These are phyloP conservation scores for Drymodes brunneopygia DNA, from an alignment of 2,113 vertebrate genomes.

Conservation along the genomic window DNA sequence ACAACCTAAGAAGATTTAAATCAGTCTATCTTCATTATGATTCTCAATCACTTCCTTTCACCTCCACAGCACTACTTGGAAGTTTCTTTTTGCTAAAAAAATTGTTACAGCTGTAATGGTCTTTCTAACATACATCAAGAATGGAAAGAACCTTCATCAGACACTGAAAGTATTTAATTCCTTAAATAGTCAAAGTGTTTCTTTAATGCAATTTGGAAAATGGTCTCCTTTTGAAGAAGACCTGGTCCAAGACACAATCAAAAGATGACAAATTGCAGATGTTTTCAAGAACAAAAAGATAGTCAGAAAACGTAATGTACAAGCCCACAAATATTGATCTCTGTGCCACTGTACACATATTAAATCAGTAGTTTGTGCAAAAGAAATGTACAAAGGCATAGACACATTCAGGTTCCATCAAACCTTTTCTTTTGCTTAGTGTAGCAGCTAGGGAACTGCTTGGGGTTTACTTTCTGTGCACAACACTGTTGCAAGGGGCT, in stretches of 20 bases:
- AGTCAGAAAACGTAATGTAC: background rate
- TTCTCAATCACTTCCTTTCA: background rate
- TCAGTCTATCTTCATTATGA: rapidly evolving
- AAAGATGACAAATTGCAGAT: background rate
- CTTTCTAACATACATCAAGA: background rate
- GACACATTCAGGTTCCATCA: background rate
- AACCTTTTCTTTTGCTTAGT: background rate
- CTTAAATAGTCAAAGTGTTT: background rate
- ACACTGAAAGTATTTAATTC: background rate
- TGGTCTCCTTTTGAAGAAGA: background rate
- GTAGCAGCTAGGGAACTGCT: background rate
- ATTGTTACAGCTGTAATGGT: background rate
- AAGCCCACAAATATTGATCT: background rate
- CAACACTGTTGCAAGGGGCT: background rate
- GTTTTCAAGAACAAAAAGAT: background rate
- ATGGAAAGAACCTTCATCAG: background rate
- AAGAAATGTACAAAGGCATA: background rate
- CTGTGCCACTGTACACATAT: background rate
- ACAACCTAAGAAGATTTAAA: background rate
- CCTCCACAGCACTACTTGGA: background rate
- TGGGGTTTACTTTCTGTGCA: background rate
- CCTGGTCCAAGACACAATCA: background rate
- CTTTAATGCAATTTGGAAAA: background rate
- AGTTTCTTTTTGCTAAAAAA: background rate
- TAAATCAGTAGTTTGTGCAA: background rate